Conservation (phyloP, 2,888 invertebrate genomes). For the Diadromus collaris region DNA sequence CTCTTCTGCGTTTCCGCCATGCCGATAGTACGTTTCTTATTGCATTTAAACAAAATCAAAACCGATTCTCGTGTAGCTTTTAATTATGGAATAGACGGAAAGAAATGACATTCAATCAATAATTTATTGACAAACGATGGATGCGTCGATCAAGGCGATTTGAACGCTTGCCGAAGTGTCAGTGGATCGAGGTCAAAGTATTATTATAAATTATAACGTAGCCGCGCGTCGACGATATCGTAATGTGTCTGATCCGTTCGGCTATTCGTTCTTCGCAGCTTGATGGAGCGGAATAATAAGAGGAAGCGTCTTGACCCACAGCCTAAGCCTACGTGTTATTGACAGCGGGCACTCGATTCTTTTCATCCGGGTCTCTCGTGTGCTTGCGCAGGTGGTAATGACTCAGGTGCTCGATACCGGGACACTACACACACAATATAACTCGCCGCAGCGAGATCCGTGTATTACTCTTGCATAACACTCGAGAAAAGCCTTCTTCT, state of each 20-base stretch:
- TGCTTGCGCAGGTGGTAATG: slow-evolving; percentile 61
- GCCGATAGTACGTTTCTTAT: neutral
- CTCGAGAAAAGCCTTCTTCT: neutral
- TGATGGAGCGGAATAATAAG: slow-evolving; percentile 1
- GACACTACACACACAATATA: slow-evolving; percentile 13
- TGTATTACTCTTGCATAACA: slow-evolving; percentile 18
- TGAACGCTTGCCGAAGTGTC: neutral
- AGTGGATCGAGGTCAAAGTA: slow-evolving; percentile 21
- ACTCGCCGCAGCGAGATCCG: slow-evolving; percentile 16
- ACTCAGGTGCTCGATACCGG: slow-evolving; percentile 54
- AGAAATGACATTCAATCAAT: neutral
- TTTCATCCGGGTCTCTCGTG: slow-evolving; percentile 21
- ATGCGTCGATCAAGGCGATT: neutral
- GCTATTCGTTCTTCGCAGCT: neutral
- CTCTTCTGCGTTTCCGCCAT: neutral
- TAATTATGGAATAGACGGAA: neutral
- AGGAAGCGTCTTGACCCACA: slow-evolving; percentile 27
- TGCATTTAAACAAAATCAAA: neutral
- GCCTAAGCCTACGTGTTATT: slow-evolving; percentile 19
- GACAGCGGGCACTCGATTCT: slow-evolving; percentile 37
- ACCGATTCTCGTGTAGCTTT: neutral
- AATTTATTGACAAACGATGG: neutral
- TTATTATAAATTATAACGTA: slow-evolving; percentile 23
- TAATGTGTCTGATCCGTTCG: slow-evolving; percentile 14
- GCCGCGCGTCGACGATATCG: slow-evolving; percentile 13